Conservation (phyloP, 1,140 invertebrate genomes). For the Episyrphus balteatus region DNA sequence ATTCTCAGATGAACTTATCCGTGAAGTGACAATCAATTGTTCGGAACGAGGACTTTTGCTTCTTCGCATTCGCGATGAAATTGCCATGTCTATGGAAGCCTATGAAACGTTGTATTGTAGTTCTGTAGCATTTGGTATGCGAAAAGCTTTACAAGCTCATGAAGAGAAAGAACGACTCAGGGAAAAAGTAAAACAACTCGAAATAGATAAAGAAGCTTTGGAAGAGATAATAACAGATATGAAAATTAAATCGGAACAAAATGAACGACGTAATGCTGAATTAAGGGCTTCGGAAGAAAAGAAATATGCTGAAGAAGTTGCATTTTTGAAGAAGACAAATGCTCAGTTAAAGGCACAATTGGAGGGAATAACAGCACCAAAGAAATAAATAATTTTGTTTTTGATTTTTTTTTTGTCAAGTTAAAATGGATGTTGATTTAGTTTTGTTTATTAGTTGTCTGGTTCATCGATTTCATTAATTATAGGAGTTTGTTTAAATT, state of each 20-base stretch:
- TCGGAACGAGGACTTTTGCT: slow-evolving; percentile 90
- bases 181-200: slow-evolving; percentile 47
- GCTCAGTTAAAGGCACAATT: slow-evolving; percentile 85
- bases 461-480: slow-evolving; percentile 31
- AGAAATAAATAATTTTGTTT: slow-evolving; percentile 52
- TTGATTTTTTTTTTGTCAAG: too few relatives aligned
- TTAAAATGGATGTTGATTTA: background rate
- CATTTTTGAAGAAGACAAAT: slow-evolving; percentile 87
- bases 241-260: slow-evolving; percentile 71
- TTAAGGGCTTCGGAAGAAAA: slow-evolving; percentile 76
- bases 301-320: slow-evolving; percentile 81
- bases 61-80: slow-evolving; percentile 85
- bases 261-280: slow-evolving; percentile 75
- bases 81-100: slow-evolving; percentile 89
- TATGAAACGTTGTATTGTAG: slow-evolving; percentile 93
- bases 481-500: slow-evolving; percentile 41
- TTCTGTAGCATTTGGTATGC: slow-evolving; percentile 93
- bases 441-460: slow-evolving; percentile 4
- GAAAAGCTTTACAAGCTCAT: slow-evolving; percentile 84
- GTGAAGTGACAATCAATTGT: slow-evolving; percentile 95
- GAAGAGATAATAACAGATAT: slow-evolving; percentile 72
- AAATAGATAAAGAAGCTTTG: slow-evolving; percentile 57
- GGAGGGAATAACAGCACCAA: slow-evolving; percentile 84
- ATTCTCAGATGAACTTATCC: slow-evolving; percentile 71
- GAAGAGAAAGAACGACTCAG: slow-evolving; percentile 51